phyloP scores from a whole-genome alignment of 2,797 vertebrate genomes.

The Vultur gryphus region DNA sequence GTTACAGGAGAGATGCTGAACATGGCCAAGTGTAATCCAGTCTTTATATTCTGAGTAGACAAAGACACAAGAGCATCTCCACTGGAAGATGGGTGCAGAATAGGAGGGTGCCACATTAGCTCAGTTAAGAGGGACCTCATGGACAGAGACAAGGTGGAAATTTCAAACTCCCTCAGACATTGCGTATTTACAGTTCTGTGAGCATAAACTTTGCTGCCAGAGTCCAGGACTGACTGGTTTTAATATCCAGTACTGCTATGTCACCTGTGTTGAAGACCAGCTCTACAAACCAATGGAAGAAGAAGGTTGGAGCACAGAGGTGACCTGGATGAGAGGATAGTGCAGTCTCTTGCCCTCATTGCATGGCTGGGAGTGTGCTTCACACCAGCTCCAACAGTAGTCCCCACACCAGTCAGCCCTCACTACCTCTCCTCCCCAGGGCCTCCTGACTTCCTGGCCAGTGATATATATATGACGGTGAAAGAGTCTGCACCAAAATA shows the following conservation, averaged over 20 bases:
- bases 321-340: background rate
- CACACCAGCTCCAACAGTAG: background rate
- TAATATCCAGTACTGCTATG: background rate
- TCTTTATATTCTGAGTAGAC: background rate
- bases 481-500: background rate
- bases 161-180: background rate
- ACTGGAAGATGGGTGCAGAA: background rate
- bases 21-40: background rate
- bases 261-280: background rate
- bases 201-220: background rate
- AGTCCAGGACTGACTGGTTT: background rate
- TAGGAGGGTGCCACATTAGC: background rate
- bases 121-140: background rate
- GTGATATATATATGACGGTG: accelerated
- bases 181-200: background rate
- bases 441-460: background rate
- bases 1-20: background rate
- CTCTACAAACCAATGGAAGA: accelerated
- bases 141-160: background rate
- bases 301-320: background rate
- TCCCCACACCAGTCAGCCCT: background rate
- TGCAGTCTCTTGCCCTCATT: background rate
- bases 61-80: background rate
- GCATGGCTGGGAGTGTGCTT: background rate
- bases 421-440: background rate